Conservation (phyloP, 2,113 vertebrate genomes). For the Andinoacara biseriatus region DNA sequence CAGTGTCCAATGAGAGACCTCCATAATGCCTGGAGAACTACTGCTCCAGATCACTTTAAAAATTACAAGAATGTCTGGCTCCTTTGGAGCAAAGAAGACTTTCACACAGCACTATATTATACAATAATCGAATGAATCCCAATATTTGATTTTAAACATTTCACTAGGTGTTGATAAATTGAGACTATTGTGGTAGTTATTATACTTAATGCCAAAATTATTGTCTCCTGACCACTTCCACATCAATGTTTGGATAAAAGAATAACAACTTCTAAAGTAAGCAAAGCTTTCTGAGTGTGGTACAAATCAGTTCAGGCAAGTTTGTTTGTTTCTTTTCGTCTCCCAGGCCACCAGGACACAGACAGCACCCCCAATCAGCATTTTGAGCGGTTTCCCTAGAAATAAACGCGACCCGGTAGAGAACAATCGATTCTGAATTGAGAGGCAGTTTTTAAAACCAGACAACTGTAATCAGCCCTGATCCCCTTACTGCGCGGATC, state of each 20-base stretch:
- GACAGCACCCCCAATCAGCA: neutral
- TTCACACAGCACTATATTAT: too few relatives aligned
- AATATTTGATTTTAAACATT: too few relatives aligned
- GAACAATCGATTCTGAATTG: neutral
- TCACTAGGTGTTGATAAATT: neutral
- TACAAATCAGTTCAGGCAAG: neutral
- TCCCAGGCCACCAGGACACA: neutral
- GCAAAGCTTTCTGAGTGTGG: neutral
- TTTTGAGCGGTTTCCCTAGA: neutral
- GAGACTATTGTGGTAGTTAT: neutral
- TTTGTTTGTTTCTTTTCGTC: neutral
- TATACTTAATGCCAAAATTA: neutral
- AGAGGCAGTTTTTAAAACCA: neutral
- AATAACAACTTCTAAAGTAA: neutral
- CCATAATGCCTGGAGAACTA: too few relatives aligned
- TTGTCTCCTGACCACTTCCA: neutral
- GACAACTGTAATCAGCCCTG: slow-evolving; percentile 14
- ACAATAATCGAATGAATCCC: too few relatives aligned
- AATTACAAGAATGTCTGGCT: too few relatives aligned
- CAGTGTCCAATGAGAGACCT: too few relatives aligned
- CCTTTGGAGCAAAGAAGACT: too few relatives aligned
- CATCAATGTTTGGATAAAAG: neutral
- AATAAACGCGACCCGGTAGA: neutral
- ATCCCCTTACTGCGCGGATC: slow-evolving; percentile 33
- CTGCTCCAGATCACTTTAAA: too few relatives aligned